A percentile compares a stretch with the other conserved stretches of the same genome.
Evolutionary conservation across 2,797 vertebrate genomes (phyloP).

Genomic region (Sternarchorhynchus goeldii): DNA sequence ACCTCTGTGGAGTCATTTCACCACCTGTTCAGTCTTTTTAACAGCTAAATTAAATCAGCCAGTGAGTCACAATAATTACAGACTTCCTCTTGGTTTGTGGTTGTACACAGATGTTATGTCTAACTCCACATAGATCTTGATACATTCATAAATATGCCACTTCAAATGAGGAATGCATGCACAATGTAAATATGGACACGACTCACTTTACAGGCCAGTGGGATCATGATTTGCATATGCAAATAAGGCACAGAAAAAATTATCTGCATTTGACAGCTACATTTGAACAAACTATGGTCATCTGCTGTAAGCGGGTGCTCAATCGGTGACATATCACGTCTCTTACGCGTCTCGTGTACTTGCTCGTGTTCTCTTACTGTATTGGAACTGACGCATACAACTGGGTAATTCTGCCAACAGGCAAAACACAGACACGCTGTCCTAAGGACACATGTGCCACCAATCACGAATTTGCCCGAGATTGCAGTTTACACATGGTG

Average conservation of each 20-base stretch:
- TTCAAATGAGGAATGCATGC: conserved; percentile 26
- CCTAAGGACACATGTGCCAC: conserved; percentile 3
- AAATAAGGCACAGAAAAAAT: background rate
- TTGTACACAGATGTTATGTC: conserved; percentile 36
- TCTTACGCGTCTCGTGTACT: conserved; percentile 32
- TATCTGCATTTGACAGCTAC: conserved; percentile 16
- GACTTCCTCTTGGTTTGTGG: conserved; percentile 32
- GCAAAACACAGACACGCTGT: conserved; percentile 20
- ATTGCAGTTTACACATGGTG: conserved; percentile 17
- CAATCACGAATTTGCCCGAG: background rate
- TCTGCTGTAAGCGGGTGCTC: conserved; percentile 41
- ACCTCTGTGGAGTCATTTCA: conserved; percentile 40
- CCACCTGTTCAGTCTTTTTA: conserved; percentile 48
- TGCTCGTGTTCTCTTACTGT: conserved; percentile 23
- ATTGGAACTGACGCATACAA: conserved; percentile 42
- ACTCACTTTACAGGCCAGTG: conserved; percentile 25
- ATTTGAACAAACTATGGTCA: conserved; percentile 38
- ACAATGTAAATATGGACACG: conserved; percentile 21
- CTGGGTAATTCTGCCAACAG: conserved; percentile 23
- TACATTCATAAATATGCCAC: conserved; percentile 28
- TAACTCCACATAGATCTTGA: conserved; percentile 40
- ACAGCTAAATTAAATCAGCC: conserved; percentile 40
- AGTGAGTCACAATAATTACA: conserved; percentile 49
- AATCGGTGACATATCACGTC: conserved; percentile 38
- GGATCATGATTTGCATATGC: conserved; percentile 18